These are phyloP conservation scores for Diarsia mendica DNA, from an alignment of 2,888 invertebrate genomes.

Conservation along the genomic window DNA sequence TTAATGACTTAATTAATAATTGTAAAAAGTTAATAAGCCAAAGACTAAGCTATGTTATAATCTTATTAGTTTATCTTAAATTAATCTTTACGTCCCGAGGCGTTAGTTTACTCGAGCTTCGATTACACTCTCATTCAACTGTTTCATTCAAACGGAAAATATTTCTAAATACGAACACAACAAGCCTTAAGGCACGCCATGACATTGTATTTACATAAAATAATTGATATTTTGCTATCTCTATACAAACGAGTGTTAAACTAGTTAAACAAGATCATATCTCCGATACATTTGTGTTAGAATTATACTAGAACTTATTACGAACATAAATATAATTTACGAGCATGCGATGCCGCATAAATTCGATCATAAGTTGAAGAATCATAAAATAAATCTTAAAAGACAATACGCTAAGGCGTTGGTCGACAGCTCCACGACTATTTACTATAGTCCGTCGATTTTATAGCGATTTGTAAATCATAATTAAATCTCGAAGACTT, in stretches of 20 bases:
- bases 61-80: slow-evolving; percentile 59
- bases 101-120: slow-evolving; percentile 26
- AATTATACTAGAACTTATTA: slow-evolving; percentile 59
- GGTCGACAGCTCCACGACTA: slow-evolving; percentile 69
- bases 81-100: slow-evolving; percentile 32
- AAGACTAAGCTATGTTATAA: background rate
- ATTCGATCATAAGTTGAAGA: slow-evolving; percentile 69
- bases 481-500: slow-evolving; percentile 68
- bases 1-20: background rate
- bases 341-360: slow-evolving; percentile 68
- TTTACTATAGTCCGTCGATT: slow-evolving; percentile 71
- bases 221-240: slow-evolving; percentile 57
- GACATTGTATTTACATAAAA: slow-evolving; percentile 65
- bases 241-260: slow-evolving; percentile 52
- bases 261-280: slow-evolving; percentile 60
- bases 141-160: slow-evolving; percentile 43
- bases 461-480: slow-evolving; percentile 75
- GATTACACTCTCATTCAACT: slow-evolving; percentile 23
- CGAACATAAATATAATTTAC: slow-evolving; percentile 71
- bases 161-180: slow-evolving; percentile 39
- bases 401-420: slow-evolving; percentile 72
- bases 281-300: slow-evolving; percentile 52
- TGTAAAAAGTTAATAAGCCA: background rate
- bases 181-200: slow-evolving; percentile 41
- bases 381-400: slow-evolving; percentile 76